Evolutionary conservation across 2,797 vertebrate genomes (phyloP), one percentile per base, ranked within the genome.

Genomic region (Valencia hispanica): DNA sequence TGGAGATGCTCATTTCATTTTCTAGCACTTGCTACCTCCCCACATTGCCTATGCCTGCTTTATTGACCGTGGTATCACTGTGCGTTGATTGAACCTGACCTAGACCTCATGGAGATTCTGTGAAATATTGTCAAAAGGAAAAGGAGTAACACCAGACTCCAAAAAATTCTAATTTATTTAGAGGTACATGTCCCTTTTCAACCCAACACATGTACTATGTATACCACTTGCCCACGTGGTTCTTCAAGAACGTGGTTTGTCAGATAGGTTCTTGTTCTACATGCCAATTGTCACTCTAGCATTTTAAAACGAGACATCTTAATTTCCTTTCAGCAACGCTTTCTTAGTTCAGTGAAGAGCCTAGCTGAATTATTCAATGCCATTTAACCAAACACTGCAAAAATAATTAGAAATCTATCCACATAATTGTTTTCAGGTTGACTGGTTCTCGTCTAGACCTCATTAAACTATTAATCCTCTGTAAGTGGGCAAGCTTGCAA

Each of bases 401-500:
- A 90, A 89, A 92, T 92, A 89, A 94, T 92, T 93, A 88, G 77
- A 84, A 92, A 94, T 94, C 92, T 92, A 91, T 88, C 77, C 84
- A 73, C 87, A 89, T 90, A 92, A 92, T 92, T 93, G 90, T 93
- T 93, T 93, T 92, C 85, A 89, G 92, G 89, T 91, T 90, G 91
- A 93, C 90, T 91, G 85, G 85, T 88, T 91, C 87, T 93, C 82
- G 89, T 91, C 92, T 89, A 87, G 87, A 92, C 89, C 90, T 93
- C 91, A 93, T 94, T 95, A 94, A 90, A 91, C 91, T 92, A 91
- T 93, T 93, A 94, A 91, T 92, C 90, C 92, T 82, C 79, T 82
- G 79, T 90, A 90, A 93, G 87, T 89, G 89, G 88, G 82, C 77
- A 79, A 83, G 82, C 82, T 45, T 79, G 79, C 85, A 90, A 78